A percentile compares a stretch with the other conserved stretches of the same genome.
phyloP scores from a whole-genome alignment of 1,140 invertebrate genomes.

The Ceratina calcarata region DNA sequence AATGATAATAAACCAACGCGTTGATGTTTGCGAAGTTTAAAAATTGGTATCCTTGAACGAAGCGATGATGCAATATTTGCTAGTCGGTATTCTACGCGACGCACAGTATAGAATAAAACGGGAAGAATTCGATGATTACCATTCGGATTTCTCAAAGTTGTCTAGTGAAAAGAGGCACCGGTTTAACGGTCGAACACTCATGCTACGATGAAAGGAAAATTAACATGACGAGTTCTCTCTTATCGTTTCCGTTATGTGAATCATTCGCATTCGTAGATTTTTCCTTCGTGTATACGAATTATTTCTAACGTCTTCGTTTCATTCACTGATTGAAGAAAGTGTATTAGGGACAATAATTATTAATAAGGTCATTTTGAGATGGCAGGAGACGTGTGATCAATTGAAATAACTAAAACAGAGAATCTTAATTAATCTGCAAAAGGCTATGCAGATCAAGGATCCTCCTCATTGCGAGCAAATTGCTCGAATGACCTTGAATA shows the following conservation, averaged over 20 bases:
- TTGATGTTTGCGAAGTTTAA: not conserved
- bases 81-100: not conserved
- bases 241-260: not conserved
- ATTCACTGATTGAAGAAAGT: too few relatives aligned
- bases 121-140: not conserved
- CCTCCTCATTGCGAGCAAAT: not conserved
- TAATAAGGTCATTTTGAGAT: too few relatives aligned
- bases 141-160: not conserved
- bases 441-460: conserved; percentile 15
- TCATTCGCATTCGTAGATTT: not conserved
- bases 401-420: not conserved
- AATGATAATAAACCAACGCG: not conserved
- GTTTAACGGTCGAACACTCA: not conserved
- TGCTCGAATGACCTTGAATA: conserved; percentile 12
- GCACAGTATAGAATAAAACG: too few relatives aligned
- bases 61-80: not conserved
- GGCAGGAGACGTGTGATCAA: too few relatives aligned
- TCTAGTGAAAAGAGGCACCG: not conserved
- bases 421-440: not conserved
- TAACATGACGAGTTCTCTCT: not conserved
- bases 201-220: not conserved
- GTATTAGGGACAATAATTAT: too few relatives aligned
- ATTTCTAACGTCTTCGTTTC: not conserved
- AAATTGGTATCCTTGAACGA: conserved; percentile 7
- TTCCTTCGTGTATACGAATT: not conserved